Evolutionary conservation across 2,797 vertebrate species (phyloP), one percentile per base, ranked within the genome.

Genomic region (Silurus aristotelis): DNA sequence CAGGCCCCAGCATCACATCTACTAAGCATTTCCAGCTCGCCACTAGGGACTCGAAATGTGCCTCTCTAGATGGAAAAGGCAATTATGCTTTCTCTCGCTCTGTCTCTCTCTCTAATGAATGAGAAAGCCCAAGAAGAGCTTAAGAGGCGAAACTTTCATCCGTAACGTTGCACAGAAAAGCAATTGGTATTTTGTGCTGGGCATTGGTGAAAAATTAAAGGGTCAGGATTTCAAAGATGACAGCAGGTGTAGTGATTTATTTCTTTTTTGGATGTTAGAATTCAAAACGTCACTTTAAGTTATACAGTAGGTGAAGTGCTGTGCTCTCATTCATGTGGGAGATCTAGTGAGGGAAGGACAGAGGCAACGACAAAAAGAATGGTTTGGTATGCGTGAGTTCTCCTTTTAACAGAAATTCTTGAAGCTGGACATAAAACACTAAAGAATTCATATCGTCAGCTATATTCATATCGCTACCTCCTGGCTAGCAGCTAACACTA

Each of bases 21-120:
- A 48, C 55, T 70, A 71, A 78, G 48, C 52, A 67, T 82, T 68
- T 56, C 84, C 63, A 60, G 27, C 15, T 67, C 5, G 61, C 71
- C 79, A 76, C 55, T 0, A 68, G 63, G 76, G 72, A 61, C 56
- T 22, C 63, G 38, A 83, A 72, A 80, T 80, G 82, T 25, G 63
- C 58, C 80, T 86, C 82, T 83, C 66, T 80, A 64, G 31, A 78
- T 46, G 68, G 66, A 82, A 83, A 86, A 76, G 75, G 75, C 85
- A 83, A 83, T 88, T 79, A 85, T 80, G 82, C 81, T 63, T 52
- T 82, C 75, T 63, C 38, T 84, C 77, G 56, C 70, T 84, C 75
- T 80, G 67, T 75, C 71, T 87, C 78, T 68, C 64, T 70, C 61
- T 80, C 25, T 85, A 71, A 83, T 86, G 55, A 83, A 60, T 61